Evolutionary conservation across 1,140 invertebrate genomes (phyloP), one percentile per base, ranked within the genome.

Genomic region (Drosophila sulfurigaster): DNA sequence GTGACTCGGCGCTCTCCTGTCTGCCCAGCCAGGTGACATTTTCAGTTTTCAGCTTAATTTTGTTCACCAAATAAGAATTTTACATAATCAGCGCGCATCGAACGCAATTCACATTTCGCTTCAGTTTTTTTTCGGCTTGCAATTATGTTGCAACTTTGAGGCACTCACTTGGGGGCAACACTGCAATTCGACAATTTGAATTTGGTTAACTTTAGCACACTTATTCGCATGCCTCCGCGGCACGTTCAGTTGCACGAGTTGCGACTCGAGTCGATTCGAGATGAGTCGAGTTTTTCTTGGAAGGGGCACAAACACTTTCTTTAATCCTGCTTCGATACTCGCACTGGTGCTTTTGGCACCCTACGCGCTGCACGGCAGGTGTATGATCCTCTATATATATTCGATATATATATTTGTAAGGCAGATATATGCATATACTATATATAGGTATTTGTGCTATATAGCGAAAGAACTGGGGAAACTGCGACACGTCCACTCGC

Each of bases 401-500:
- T 52, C 51, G 49, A 62, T 63, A 69, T 60, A 57, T 43, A 58
- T 67, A 54, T 60, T 38, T 45, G 66, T 76, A 32, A 32, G 30
- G 30, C 30, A 32, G 30, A 62, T 66, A 51, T 64, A 25, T 75
- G 45, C 77, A 68, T 74, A 72, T 30, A 67, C 56, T 54, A 48
- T 58, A 30, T 63, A 57, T 41, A 60, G 62, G 32, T 67, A 67
- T 76, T 62, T 75, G 62, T 64, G 59, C 64, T 80, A 73, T 60
- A 63, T 75, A 68, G 75, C 56, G 45, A 75, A 52, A 38, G 28
- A 64, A 69, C 68, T 66, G 59, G 56, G 64, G 20, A 25, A 35
- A 74, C 35, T 75, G 77, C 64, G 78, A 89, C 73, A 89, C 85
- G 86, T 90, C 85, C 85, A 82, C 86, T 90, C 85, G 86, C 85